Evolutionary conservation across 2,113 vertebrate species (phyloP), one percentile per base, ranked within the genome.

Genomic region (Dromiciops gliroides): DNA sequence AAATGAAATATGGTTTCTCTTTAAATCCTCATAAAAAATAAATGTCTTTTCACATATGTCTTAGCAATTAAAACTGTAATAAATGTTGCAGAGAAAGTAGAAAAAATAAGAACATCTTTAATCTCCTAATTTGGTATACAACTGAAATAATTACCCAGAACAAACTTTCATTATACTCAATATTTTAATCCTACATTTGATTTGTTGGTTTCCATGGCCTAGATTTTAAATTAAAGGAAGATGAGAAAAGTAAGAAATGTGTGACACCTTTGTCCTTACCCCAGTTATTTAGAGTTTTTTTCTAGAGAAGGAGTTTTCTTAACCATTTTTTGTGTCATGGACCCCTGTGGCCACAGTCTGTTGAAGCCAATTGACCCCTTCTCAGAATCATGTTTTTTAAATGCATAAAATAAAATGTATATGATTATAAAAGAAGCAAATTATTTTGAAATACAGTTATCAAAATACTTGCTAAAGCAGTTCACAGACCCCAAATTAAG

Each of bases 51-150:
- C 25, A 94, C 50, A 90, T 89, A 89, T 31, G 67, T 91, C 75
- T 94, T 16, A 97, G 48, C 48, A 51, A 50, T 83, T 95, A 92
- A 93, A 97, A 95, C 75, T 93, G 48, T 48, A 95, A 95, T 94
- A 91, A 89, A 19, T 90, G 4, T 53, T 48, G 1, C 3, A 37
- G 91, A 96, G 95, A 88, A 95, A 14, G 90, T 0, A 31, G 7
- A 90, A 92, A 50, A 97, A 94, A 89, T 53, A 67, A 90, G 22
- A 90, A 51, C 7, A 94, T 96, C 47, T 44, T 25, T 1, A 93
- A 88, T 92, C 47, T 37, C 90, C 48, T 94, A 88, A 94, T 89
- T 90, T 93, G 88, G 25, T 89, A 28, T 90, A 96, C 51, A 90
- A 11, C 51, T 96, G 93, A 11, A 89, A 22, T 89, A 95, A 93